phyloP scores from a whole-genome alignment of 1,140 invertebrate genomes.

The Zeugodacus cucurbitae region DNA sequence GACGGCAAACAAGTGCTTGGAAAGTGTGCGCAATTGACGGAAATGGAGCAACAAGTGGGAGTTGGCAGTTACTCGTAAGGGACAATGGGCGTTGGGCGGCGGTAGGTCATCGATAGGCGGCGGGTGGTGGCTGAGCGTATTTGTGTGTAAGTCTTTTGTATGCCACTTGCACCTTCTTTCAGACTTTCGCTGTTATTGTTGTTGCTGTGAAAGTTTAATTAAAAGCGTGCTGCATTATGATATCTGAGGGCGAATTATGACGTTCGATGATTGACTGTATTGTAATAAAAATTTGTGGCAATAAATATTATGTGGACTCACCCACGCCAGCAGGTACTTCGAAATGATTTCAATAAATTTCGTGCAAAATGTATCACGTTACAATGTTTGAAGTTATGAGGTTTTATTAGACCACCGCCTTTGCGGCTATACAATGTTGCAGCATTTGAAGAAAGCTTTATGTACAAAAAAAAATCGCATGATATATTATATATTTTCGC shows the following conservation, averaged over 20 bases:
- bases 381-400: no score
- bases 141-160: background rate
- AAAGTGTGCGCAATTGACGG: background rate
- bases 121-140: background rate
- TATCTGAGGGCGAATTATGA: background rate
- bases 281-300: background rate
- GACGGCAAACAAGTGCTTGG: background rate
- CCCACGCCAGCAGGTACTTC: background rate
- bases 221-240: background rate
- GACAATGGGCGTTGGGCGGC: background rate
- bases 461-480: no score
- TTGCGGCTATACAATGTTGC: no score
- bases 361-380: no score
- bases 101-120: background rate
- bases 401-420: no score
- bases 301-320: background rate
- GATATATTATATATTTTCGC: no score
- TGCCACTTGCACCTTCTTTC: background rate
- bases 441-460: no score
- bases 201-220: conserved; percentile 26
- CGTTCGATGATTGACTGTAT: background rate
- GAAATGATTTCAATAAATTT: background rate
- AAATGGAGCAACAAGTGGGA: background rate
- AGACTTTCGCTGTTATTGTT: background rate
- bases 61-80: background rate